Percentiles rank a stretch among this genome's conserved stretches.
Evolutionary conservation across 2,113 vertebrate genomes (phyloP).

Genomic region (Otus sunia): DNA sequence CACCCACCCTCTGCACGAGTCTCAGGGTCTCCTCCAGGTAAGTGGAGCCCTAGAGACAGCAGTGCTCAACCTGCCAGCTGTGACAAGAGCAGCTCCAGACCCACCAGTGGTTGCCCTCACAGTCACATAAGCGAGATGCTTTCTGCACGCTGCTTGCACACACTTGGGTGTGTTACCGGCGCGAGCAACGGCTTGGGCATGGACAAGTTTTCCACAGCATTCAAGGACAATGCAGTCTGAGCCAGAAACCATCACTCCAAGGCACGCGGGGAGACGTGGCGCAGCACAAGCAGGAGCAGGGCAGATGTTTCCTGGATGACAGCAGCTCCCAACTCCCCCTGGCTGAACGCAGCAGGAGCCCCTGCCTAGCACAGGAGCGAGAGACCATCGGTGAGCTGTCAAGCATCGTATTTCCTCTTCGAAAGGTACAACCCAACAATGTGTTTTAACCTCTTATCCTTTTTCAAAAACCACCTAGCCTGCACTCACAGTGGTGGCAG

Average conservation of each 20-base stretch:
- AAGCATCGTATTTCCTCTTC: neutral
- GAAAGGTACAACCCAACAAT: neutral
- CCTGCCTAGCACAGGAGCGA: neutral
- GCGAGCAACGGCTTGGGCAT: neutral
- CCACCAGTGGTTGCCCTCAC: rapidly evolving
- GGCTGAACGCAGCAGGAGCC: neutral
- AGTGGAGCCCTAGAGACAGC: neutral
- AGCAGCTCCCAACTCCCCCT: neutral
- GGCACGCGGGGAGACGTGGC: neutral
- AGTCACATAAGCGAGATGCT: rapidly evolving
- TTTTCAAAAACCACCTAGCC: neutral
- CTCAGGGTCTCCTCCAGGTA: neutral
- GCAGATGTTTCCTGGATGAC: neutral
- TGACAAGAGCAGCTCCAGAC: neutral
- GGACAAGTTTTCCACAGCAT: neutral
- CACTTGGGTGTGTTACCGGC: neutral
- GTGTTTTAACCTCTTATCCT: neutral
- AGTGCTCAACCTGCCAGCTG: neutral
- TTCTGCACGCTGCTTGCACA: too few species aligned
- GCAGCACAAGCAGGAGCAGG: neutral
- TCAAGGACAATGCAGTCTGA: neutral
- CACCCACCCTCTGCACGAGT: too few species aligned
- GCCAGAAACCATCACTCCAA: rapidly evolving
- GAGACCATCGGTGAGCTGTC: neutral
- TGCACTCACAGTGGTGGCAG: neutral